Base-by-base conservation (phyloP, 37 sponge, comb jelly and placozoan species). In the Oscarella lobularis region DNA sequence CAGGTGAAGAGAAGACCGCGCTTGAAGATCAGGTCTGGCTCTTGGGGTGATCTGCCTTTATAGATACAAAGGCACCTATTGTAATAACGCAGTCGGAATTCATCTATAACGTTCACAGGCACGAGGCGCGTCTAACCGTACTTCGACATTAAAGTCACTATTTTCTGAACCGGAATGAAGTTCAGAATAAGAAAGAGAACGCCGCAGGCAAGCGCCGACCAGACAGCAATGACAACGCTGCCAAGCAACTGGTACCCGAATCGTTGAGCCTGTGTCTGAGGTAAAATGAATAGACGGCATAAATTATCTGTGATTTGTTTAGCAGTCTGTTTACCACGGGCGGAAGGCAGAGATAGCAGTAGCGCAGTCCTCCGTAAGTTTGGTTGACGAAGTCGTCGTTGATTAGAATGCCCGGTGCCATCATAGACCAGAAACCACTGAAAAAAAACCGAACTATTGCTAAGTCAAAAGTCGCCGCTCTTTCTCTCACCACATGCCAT, bases 361-460 rank as follows among this genome's bases (percentile, higher is more conserved):
- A 89, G 37, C 90, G 83, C 29, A 87, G 73, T 37, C 87, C 87
- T 72, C 89, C 94, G 75, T 82, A 93, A 29, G 90, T 74, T 54
- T 82, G 89, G 38, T 89, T 87, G 40, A 93, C 71, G 1, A 29
- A 38, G 37, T 2, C 0, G 2, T 37, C 55, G 0, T 38, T 39
- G 60, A 74, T 33, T 37, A 81, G 81, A 38, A 93, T 35, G 1
- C 72, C 87, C 0, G 80, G 84, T 0, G 84, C 85, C 35, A 93
- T 36, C 75, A 93, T 31, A 39, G 89, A 81, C 83, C 88, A 84
- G 66, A 91, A 72, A 67, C 92, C 92, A 84, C 90, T 89, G 73
- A 29, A 67, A 39, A 72, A 33, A 36, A 31, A 3, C 74, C 38
- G 35, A 71, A 72, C 9, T 29, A 48, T 48, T 9, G 20, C 60